A percentile compares a stretch with the other conserved stretches of the same genome.
Conservation (phyloP, 2,797 vertebrate species). For the Pterois miles region DNA sequence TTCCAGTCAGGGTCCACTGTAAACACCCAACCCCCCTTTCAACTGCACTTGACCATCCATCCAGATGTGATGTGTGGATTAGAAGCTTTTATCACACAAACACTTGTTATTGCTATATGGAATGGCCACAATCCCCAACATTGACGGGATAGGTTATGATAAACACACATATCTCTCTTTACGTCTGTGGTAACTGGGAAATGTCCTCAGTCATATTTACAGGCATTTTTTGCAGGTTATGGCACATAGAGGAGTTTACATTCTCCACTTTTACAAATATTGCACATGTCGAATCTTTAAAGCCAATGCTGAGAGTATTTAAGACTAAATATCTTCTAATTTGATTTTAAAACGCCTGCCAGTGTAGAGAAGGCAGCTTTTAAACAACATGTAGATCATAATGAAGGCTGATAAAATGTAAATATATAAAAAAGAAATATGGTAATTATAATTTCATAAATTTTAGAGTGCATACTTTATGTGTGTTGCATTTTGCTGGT, state of each 20-base stretch:
- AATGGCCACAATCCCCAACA: constrained; percentile 29
- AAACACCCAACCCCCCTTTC: constrained; percentile 29
- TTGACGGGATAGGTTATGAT: constrained; percentile 25
- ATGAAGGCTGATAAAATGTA: background rate
- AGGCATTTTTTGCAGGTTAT: background rate
- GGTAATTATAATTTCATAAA: background rate
- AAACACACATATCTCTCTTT: constrained; percentile 7
- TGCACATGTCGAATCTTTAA: background rate
- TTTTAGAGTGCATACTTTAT: background rate
- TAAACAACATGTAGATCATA: background rate
- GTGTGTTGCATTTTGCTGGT: background rate
- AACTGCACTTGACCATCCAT: constrained; percentile 59
- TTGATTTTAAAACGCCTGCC: background rate
- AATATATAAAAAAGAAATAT: background rate
- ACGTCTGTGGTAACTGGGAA: background rate
- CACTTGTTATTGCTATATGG: constrained; percentile 34
- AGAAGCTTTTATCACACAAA: constrained; percentile 70
- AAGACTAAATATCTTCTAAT: background rate
- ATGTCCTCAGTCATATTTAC: background rate
- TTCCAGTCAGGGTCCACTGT: constrained; percentile 52
- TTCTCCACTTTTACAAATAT: background rate
- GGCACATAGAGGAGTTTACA: background rate
- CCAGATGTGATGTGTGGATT: constrained; percentile 79
- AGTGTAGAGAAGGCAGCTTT: background rate
- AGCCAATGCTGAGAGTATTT: background rate